A percentile compares a stretch with the other conserved stretches of the same genome.
These are phyloP conservation scores for Gnathochromis pfefferi DNA, from an alignment of 2,113 vertebrate genomes.

Conservation along the genomic window DNA sequence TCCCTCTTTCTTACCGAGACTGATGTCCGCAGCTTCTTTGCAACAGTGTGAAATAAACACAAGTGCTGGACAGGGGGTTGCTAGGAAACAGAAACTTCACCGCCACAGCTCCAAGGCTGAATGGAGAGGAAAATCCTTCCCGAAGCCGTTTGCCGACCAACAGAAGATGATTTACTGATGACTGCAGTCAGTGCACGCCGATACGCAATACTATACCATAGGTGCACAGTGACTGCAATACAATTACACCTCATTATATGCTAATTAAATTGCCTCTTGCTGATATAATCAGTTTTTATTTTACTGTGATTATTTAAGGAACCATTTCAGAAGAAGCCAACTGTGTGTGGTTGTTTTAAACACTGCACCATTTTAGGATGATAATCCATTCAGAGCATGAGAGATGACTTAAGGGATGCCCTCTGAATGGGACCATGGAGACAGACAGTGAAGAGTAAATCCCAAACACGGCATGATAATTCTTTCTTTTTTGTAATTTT, in stretches of 20 bases:
- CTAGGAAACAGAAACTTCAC: slow-evolving; percentile 65
- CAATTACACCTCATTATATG: not conserved
- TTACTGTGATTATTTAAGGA: not conserved
- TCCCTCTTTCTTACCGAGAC: not conserved
- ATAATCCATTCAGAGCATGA: not conserved
- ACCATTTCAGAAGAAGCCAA: not conserved
- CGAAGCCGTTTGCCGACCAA: not conserved
- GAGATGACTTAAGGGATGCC: not conserved
- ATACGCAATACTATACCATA: not conserved
- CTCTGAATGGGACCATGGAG: not conserved
- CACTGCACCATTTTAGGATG: not conserved
- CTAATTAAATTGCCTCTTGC: not conserved
- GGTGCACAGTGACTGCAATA: not conserved
- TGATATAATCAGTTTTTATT: not conserved
- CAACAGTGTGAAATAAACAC: slow-evolving; percentile 11
- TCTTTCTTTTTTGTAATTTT: not conserved
- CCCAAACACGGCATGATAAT: not conserved
- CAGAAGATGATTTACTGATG: slow-evolving; percentile 16
- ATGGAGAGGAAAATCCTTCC: slow-evolving; percentile 45
- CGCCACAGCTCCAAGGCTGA: slow-evolving; percentile 34
- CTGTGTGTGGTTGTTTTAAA: not conserved
- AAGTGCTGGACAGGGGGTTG: slow-evolving; percentile 49
- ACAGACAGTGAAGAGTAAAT: not conserved
- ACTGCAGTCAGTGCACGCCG: not conserved
- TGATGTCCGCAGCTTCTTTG: slow-evolving; percentile 19